These are phyloP conservation scores for Pelodytes ibericus DNA, from an alignment of 2,797 vertebrate species.

Conservation along the genomic window DNA sequence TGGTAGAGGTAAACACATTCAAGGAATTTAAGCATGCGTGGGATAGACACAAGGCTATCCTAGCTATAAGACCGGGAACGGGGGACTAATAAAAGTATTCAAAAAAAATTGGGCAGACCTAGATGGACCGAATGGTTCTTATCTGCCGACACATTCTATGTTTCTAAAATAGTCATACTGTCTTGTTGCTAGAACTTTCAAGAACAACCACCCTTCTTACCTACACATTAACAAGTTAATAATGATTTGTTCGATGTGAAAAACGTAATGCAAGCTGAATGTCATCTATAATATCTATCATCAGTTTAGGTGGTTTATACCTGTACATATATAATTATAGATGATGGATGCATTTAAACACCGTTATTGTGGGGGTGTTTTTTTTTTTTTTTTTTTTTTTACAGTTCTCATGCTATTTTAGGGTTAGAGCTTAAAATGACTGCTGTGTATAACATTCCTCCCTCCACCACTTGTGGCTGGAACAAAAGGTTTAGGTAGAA, in stretches of 20 bases:
- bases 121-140: no score
- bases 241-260: not conserved
- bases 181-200: no score
- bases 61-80: no score
- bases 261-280: not conserved
- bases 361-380: not conserved
- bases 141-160: no score
- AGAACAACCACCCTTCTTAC: no score
- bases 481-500: conserved; percentile 43
- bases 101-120: no score
- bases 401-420: conserved; percentile 9
- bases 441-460: conserved; percentile 17
- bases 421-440: conserved; percentile 21
- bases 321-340: not conserved
- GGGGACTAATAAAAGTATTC: no score
- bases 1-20: no score
- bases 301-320: not conserved
- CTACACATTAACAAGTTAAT: not conserved
- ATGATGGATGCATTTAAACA: not conserved
- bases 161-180: no score
- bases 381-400: no score
- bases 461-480: conserved; percentile 21
- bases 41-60: no score
- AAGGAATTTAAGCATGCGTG: no score
- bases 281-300: not conserved